A percentile compares a stretch with the other conserved stretches of the same genome.
These are phyloP conservation scores for Acipenser ruthenus DNA, from an alignment of 2,797 vertebrate species.

Conservation along the genomic window DNA sequence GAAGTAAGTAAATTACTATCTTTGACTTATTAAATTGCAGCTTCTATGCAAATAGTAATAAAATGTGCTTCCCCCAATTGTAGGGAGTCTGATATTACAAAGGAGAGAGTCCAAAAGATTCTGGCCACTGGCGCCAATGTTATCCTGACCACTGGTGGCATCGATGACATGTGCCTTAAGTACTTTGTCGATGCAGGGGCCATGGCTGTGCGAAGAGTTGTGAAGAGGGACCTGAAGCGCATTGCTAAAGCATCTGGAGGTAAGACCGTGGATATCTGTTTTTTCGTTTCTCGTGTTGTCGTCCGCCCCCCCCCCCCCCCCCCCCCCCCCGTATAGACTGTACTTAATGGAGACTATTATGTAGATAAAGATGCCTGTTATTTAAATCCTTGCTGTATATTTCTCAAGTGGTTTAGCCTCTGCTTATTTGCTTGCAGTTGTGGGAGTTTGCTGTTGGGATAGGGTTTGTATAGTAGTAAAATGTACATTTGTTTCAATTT, in stretches of 20 bases:
- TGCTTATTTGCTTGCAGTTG: neutral
- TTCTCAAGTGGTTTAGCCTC: neutral
- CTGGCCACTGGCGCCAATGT: conserved; percentile 85
- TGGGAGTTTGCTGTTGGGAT: neutral
- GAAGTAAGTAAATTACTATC: too few relatives aligned
- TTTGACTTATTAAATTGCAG: too few relatives aligned
- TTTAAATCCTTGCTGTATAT: too few relatives aligned
- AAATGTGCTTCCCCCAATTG: too few relatives aligned
- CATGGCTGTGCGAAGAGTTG: conserved; percentile 89
- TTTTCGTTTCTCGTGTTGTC: too few relatives aligned
- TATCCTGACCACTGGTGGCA: conserved; percentile 85
- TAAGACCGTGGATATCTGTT: conserved; percentile 31
- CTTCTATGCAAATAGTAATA: too few relatives aligned
- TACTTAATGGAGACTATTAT: too few relatives aligned
- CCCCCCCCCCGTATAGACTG: too few relatives aligned
- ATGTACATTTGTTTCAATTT: conserved; percentile 10
- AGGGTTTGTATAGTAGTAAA: too few relatives aligned
- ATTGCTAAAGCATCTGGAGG: conserved; percentile 94
- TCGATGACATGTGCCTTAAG: conserved; percentile 97
- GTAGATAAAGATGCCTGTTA: too few relatives aligned
- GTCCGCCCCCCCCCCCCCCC: too few relatives aligned
- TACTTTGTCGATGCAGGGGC: conserved; percentile 91
- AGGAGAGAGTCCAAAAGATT: conserved; percentile 95
- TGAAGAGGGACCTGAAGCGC: conserved; percentile 88
- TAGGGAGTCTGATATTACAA: conserved; percentile 94